Evolutionary conservation across 1,140 invertebrate genomes (phyloP).

Genomic region (Macrostomum lignano): DNA sequence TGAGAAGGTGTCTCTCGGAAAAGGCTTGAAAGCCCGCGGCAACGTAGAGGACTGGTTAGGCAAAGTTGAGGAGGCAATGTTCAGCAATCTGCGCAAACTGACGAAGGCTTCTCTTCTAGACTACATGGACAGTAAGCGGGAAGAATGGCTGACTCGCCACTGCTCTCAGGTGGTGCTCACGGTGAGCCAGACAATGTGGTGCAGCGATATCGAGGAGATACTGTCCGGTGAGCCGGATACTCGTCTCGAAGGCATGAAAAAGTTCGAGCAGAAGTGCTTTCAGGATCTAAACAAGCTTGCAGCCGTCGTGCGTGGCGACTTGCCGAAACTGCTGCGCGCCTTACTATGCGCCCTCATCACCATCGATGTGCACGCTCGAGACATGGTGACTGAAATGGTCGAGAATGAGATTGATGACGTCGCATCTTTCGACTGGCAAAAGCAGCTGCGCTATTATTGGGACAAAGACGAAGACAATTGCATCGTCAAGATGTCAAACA

Average conservation of each 20-base stretch:
- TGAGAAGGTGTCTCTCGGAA: constrained; percentile 43
- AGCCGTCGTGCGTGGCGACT: constrained; percentile 39
- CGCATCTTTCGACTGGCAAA: constrained; percentile 27
- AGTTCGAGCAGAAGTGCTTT: constrained; percentile 37
- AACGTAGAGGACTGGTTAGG: constrained; percentile 57
- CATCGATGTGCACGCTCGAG: constrained; percentile 53
- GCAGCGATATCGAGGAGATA: constrained; percentile 40
- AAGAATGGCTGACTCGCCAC: constrained; percentile 35
- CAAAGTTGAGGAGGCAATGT: constrained; percentile 39
- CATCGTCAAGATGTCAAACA: constrained; percentile 26
- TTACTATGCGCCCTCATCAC: constrained; percentile 53
- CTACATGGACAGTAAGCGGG: constrained; percentile 32
- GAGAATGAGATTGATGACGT: constrained; percentile 28
- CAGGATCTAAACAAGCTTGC: constrained; percentile 47
- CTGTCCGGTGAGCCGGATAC: constrained; percentile 30
- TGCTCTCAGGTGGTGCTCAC: constrained; percentile 41
- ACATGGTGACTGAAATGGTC: constrained; percentile 44
- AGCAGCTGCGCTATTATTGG: constrained; percentile 29
- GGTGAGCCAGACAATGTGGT: constrained; percentile 60
- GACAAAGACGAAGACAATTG: constrained; percentile 24
- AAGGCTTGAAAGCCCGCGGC: constrained; percentile 50
- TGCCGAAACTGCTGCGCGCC: constrained; percentile 39
- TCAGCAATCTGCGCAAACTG: constrained; percentile 17
- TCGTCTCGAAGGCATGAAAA: constrained; percentile 31
- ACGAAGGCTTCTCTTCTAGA: constrained; percentile 36